These are phyloP conservation scores for Clinocottus analis DNA, from an alignment of 2,113 vertebrate species.

Conservation along the genomic window DNA sequence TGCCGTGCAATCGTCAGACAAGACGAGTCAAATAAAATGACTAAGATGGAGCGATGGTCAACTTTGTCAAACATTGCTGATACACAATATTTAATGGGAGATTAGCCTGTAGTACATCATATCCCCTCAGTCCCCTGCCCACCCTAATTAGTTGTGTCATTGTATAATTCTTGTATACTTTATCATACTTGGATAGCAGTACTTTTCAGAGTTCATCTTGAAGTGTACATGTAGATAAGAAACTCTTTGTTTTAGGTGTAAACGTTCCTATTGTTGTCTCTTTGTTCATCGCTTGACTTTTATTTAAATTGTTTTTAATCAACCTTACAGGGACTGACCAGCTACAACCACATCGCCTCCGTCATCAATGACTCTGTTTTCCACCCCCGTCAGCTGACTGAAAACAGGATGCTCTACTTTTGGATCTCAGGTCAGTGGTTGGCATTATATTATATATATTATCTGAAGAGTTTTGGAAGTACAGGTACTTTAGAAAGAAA, in stretches of 20 bases:
- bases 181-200: not conserved
- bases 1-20: not conserved
- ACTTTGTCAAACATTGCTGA: not conserved
- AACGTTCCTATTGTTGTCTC: not conserved
- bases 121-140: not conserved
- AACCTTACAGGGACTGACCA: conserved; percentile 81
- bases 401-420: conserved; percentile 89
- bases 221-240: not conserved
- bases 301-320: not conserved
- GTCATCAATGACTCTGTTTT: conserved; percentile 79
- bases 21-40: not conserved
- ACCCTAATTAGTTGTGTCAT: too few relatives aligned
- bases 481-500: not conserved
- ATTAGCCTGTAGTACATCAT: not conserved
- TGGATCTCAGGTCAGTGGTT: conserved; percentile 83
- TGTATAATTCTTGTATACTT: not conserved
- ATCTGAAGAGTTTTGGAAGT: not conserved
- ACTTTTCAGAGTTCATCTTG: not conserved
- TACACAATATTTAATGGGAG: not conserved
- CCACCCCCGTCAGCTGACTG: conserved; percentile 78
- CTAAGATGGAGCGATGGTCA: not conserved
- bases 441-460: not conserved
- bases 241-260: not conserved
- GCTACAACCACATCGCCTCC: conserved; percentile 77
- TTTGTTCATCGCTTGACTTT: not conserved